phyloP scores from a whole-genome alignment of 2,113 vertebrate genomes.

The Pollachius pollachius region DNA sequence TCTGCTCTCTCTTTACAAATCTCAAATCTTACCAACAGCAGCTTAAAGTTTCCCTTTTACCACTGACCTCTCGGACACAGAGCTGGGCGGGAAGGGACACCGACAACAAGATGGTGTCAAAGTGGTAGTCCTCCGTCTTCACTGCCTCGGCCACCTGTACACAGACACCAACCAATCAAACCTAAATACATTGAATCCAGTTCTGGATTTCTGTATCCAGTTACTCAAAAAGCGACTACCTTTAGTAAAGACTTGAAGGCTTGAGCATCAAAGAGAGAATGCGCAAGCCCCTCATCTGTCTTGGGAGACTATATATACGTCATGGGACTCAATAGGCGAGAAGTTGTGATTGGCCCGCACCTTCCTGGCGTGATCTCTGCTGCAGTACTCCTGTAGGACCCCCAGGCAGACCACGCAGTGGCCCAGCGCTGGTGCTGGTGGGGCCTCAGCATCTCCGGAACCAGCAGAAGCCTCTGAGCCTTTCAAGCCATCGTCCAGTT shows the following conservation, averaged over 20 bases:
- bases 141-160: conserved; percentile 84
- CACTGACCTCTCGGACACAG: conserved; percentile 90
- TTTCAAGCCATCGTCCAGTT: conserved; percentile 54
- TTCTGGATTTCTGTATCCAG: too few relatives aligned
- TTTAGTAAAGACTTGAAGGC: too few relatives aligned
- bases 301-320: too few relatives aligned
- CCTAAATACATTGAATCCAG: not conserved
- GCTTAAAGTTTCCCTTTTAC: too few relatives aligned
- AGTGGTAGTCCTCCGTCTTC: conserved; percentile 80
- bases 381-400: conserved; percentile 85
- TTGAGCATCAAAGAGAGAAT: too few relatives aligned
- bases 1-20: too few relatives aligned
- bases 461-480: too few relatives aligned
- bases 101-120: conserved; percentile 85
- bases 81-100: conserved; percentile 93
- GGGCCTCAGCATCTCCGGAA: not conserved
- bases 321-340: not conserved
- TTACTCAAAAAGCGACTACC: too few relatives aligned
- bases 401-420: conserved; percentile 89
- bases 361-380: conserved; percentile 77
- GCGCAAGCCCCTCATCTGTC: too few relatives aligned
- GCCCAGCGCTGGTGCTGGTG: not conserved
- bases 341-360: conserved; percentile 57
- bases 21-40: too few relatives aligned
- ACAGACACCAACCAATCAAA: not conserved